Base-by-base conservation (phyloP, 2,113 vertebrate species). In the Crotalus viridis region DNA sequence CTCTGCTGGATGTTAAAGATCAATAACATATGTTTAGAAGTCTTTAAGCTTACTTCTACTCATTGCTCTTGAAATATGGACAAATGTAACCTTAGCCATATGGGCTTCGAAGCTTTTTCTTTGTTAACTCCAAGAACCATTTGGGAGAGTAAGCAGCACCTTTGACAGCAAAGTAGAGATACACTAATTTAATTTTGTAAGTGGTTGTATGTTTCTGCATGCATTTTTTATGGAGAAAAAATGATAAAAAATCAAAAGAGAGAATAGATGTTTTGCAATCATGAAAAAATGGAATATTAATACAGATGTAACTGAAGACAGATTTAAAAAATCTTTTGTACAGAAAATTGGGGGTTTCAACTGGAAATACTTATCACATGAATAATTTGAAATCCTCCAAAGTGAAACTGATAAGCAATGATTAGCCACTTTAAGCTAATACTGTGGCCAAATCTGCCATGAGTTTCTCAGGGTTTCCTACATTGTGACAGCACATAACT, bases 111-210 rank as follows among this genome's bases (percentile, higher is more conserved):
- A 61, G 61, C 48, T 74, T 92, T 22, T 54, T 43, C 39, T 48
- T 91, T 61, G 33, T 74, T 88, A 46, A 46, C 8, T 43, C 59
- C 59, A 55, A 52, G 91, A 48, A 52, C 87, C 91, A 74, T 89
- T 61, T 88, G 91, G 33, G 91, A 81, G 48, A 39, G 51, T 88
- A 15, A 81, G 59, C 59, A 74, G 54, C 87, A 92, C 86, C 59
- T 74, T 87, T 92, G 91, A 88, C 59, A 92, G 59, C 59, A 9
- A 51, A 74, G n/a, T 74, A 52, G 87, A 89, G 91, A 92, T 92
- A 89, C 61, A 56, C 43, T 92, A 88, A 92, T 92, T 92, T 54
- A 55, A 92, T 88, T 92, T 92, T 64, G 74, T 24, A 88, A 88
- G 59, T 92, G 33, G 55, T 33, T 89, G 51, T 89, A 64, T 74